Conservation (phyloP, 2,888 invertebrate species). For the Eupeodes latifasciatus region DNA sequence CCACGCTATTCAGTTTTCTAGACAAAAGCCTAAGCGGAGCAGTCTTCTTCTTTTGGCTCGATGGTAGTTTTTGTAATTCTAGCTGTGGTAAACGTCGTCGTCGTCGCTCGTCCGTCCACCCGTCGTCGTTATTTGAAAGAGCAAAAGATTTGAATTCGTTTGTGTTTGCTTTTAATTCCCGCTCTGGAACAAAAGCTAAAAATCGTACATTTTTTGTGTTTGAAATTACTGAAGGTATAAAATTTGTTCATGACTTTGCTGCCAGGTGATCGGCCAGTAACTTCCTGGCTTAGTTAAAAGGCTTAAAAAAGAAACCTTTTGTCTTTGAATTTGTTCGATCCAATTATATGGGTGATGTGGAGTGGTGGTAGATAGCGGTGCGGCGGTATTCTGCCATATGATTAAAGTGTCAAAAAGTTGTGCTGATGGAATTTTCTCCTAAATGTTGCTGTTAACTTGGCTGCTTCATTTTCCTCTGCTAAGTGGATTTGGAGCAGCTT, state of each 20-base stretch:
- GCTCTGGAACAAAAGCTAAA: conserved; percentile 30
- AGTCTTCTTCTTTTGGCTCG: conserved; percentile 44
- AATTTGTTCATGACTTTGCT: conserved; percentile 48
- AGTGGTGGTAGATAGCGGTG: background rate
- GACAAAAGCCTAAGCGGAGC: conserved; percentile 67
- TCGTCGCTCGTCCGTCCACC: no score
- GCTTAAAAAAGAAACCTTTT: conserved; percentile 25
- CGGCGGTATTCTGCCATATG: background rate
- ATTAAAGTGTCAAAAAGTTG: conserved; percentile 63
- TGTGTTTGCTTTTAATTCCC: background rate
- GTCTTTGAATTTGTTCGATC: conserved; percentile 37
- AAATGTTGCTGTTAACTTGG: conserved; percentile 25
- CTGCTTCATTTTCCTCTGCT: conserved; percentile 4
- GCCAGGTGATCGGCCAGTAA: conserved; percentile 49
- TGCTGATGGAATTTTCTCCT: conserved; percentile 30
- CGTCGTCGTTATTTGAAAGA: conserved; percentile 11
- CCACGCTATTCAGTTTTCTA: conserved; percentile 63
- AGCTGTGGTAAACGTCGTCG: conserved; percentile 46
- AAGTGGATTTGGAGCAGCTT: conserved; percentile 63
- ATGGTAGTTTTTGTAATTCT: conserved; percentile 53
- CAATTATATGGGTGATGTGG: conserved; percentile 47
- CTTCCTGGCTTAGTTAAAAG: conserved; percentile 69
- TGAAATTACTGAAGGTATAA: conserved; percentile 7
- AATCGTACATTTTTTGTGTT: conserved; percentile 29
- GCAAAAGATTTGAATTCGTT: background rate